Conservation (phyloP, 2,113 vertebrate species). For the Tauraco erythrolophus region DNA sequence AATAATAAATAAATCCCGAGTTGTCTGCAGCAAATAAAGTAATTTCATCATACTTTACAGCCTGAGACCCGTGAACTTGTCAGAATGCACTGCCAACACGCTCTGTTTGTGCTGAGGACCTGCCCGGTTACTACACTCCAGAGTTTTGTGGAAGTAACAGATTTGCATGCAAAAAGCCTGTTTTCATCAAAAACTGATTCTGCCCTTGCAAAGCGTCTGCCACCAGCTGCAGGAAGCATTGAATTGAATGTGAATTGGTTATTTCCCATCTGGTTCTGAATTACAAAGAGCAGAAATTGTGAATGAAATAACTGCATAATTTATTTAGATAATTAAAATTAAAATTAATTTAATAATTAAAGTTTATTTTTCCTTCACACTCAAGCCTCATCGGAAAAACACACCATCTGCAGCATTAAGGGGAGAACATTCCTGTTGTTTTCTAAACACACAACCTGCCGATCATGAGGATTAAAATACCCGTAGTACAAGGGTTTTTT, state of each 20-base stretch:
- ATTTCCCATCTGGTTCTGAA: neutral
- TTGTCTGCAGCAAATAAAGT: neutral
- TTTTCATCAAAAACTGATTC: neutral
- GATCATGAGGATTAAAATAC: neutral
- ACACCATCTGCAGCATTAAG: neutral
- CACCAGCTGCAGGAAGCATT: neutral
- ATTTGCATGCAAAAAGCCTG: neutral
- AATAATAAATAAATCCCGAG: neutral
- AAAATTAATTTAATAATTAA: neutral
- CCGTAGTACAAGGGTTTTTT: neutral
- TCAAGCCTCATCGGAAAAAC: neutral
- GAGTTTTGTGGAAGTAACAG: neutral
- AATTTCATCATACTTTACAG: neutral
- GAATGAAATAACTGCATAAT: neutral
- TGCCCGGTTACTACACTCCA: neutral
- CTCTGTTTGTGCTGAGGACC: neutral
- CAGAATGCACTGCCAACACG: neutral
- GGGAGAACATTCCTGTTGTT: neutral
- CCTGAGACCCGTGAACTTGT: neutral
- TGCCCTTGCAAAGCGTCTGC: neutral
- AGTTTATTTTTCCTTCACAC: neutral
- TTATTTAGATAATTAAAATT: neutral
- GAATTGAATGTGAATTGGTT: neutral
- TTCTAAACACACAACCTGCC: neutral
- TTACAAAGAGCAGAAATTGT: neutral